Evolutionary conservation across 2,888 invertebrate species (phyloP), one percentile per base, ranked within the genome.

Genomic region (Apantesis nais): DNA sequence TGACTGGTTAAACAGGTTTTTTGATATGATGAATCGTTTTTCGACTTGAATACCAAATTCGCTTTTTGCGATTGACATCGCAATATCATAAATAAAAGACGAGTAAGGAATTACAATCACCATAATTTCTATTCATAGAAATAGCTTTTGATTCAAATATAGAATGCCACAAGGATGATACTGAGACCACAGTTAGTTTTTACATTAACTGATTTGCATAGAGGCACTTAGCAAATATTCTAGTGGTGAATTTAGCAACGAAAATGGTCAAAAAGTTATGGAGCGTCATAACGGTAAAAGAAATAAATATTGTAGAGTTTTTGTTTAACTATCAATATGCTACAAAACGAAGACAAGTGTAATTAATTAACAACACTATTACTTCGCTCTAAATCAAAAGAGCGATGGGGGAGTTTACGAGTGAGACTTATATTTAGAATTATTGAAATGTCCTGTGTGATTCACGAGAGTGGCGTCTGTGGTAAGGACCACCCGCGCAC

Each of bases 321-420:
- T 67, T 16, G 55, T 76, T 74, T 75, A 66, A 73, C 69, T 60
- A 66, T 19, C 66, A 71, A 81, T 74, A 81, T 74, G 71, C 69
- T 70, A 80, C 76, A 74, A 77, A 71, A 78, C 48, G 75, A 74
- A 71, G 77, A 81, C 81, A 81, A 73, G 74, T 52, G 67, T 75
- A 75, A 73, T 83, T 81, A 80, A 76, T 81, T 83, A 83, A 77
- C 73, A 63, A 76, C 83, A 82, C 82, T 79, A 85, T 88, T 84
- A 87, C 82, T 74, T 78, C 71, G 78, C 80, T 77, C 74, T 87
- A 85, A 88, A 88, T 88, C 87, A 87, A 78, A 81, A 75, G 68
- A 69, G 71, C 77, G 77, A 79, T 72, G 74, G 78, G 79, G 76
- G 79, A 82, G 78, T 77, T 81, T 80, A 81, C 75, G 80, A 83